A percentile compares a stretch with the other conserved stretches of the same genome.
These are phyloP conservation scores for Anoplolepis gracilipes DNA, from an alignment of 1,140 invertebrate species.

Conservation along the genomic window DNA sequence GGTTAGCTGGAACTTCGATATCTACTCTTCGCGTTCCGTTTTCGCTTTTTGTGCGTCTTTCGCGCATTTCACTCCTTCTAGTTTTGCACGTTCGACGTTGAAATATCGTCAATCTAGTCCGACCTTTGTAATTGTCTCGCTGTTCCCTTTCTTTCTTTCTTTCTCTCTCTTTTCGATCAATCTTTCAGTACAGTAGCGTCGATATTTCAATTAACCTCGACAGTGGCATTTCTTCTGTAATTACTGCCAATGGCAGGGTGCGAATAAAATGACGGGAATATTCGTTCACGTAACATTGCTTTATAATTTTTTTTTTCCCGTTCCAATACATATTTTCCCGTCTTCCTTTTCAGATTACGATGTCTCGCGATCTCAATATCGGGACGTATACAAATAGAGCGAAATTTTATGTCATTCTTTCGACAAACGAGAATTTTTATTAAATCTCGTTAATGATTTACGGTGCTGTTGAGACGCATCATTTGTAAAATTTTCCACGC, in stretches of 20 bases:
- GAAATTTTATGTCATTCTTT: neutral
- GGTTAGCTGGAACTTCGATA: conserved; percentile 24
- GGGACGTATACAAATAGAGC: neutral
- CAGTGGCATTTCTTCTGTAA: conserved; percentile 24
- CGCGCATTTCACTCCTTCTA: neutral
- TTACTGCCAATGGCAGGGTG: neutral
- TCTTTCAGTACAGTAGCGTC: conserved; percentile 18
- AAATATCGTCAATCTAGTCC: conserved; percentile 52
- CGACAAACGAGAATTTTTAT: conserved; percentile 7
- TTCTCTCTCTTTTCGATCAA: conserved; percentile 32
- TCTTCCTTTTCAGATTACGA: neutral
- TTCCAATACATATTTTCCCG: neutral
- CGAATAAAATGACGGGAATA: conserved; percentile 6
- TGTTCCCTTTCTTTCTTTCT: conserved; percentile 12
- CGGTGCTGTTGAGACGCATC: neutral
- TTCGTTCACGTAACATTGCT: neutral
- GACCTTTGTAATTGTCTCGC: conserved; percentile 44
- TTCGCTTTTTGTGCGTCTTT: conserved; percentile 1
- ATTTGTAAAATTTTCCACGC: conserved; percentile 48
- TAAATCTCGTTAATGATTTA: conserved; percentile 53
- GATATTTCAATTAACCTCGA: conserved; percentile 44
- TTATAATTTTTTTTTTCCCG: conserved; percentile 6
- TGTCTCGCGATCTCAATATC: neutral
- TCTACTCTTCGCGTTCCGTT: neutral
- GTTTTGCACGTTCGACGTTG: conserved; percentile 29